A percentile compares a stretch with the other conserved stretches of the same genome.
phyloP scores from a whole-genome alignment of 2,113 vertebrate genomes.

The Jaculus jaculus region DNA sequence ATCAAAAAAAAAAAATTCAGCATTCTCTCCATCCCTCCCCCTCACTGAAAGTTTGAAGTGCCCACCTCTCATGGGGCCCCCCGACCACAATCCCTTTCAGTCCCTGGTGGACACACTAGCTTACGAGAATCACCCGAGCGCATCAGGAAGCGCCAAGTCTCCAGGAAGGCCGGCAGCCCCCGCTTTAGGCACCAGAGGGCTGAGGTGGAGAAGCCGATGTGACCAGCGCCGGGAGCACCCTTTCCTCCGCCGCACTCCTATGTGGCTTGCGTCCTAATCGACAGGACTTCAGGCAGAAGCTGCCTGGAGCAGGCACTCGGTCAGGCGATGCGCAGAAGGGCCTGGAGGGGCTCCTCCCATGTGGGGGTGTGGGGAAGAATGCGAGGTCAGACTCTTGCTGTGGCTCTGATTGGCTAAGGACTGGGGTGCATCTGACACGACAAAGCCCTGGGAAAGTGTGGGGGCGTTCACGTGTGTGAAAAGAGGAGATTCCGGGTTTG shows the following conservation, averaged over 20 bases:
- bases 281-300: conserved; percentile 43
- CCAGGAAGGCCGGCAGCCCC: conserved; percentile 29
- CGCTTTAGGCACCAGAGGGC: conserved; percentile 34
- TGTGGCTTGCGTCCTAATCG: conserved; percentile 60
- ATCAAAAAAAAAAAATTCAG: conserved; percentile 66
- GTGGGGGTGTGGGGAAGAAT: conserved; percentile 12
- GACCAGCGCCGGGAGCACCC: conserved; percentile 18
- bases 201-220: background rate
- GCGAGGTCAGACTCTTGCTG: conserved; percentile 62
- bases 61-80: background rate
- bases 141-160: conserved; percentile 66
- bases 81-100: conserved; percentile 47
- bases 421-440: conserved; percentile 65
- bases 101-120: conserved; percentile 30
- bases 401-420: conserved; percentile 75
- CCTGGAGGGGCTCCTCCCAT: conserved; percentile 44
- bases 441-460: conserved; percentile 53
- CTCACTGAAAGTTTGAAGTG: conserved; percentile 12
- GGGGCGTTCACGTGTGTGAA: conserved; percentile 16
- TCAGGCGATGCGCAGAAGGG: conserved; percentile 52
- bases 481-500: conserved; percentile 53
- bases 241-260: conserved; percentile 28
- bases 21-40: conserved; percentile 59
- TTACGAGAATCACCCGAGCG: conserved; percentile 54
- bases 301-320: conserved; percentile 39